Base-by-base conservation (phyloP, 1,140 invertebrate genomes). In the Trichonephila clavipes region DNA sequence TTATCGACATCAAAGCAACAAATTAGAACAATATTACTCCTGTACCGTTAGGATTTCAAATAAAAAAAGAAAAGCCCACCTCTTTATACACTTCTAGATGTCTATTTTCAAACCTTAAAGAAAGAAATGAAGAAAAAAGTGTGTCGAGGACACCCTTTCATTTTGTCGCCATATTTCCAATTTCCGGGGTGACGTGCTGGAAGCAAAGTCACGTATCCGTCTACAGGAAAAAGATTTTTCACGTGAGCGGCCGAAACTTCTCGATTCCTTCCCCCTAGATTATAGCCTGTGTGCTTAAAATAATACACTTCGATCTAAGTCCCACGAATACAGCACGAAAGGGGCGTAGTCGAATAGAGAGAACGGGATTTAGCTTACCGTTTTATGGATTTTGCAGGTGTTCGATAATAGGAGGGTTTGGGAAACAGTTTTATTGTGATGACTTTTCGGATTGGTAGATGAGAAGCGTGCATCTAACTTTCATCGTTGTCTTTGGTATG, bases 91-190 rank as follows among this genome's bases (percentile, higher is more conserved):
- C 51, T 51, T 51, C 51, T 51, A 7, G 51, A 7, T 51, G 51
- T 51, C 51, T 51, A 51, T 51, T 51, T 51, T 51, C 51, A 12
- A 0, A 0, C 10, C 51, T 40, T 40, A 40, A 40, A 40, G 34
- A 40, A 40, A 40, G 34, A 4, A 40, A 40, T 3, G 34, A 51
- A 12, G 10, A 51, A 51, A 51, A 24, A 66, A 66, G 21, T n/a
- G 21, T n/a, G 64, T n/a, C 64, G 64, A 66, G 64, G 64, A 66
- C 64, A 66, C n/a, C 64, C 64, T 66, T 66, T 19, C 64, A 24
- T 66, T 66, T 66, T 66, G 64, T n/a, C 64, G n/a, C 64, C 64
- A 66, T 66, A 66, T 66, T 66, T 66, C 64, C 64, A 66, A 66
- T 66, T 66, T 66, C 64, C 64, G 64, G 64, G 21, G n/a, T n/a